These are phyloP conservation scores for Smittia sp. DNA, from an alignment of 2,888 invertebrate genomes.

Conservation along the genomic window DNA sequence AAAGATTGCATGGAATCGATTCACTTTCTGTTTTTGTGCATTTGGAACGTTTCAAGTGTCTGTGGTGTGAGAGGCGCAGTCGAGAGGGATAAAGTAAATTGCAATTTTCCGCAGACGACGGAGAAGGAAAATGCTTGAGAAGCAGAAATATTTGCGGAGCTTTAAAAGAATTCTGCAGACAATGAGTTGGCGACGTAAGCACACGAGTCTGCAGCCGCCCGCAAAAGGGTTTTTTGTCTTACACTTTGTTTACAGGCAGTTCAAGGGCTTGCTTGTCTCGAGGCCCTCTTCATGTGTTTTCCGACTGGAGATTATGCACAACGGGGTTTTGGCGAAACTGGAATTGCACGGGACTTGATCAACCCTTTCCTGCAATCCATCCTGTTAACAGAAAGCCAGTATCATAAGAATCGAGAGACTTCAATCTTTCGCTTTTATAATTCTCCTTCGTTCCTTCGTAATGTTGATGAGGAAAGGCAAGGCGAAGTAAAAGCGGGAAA, in stretches of 20 bases:
- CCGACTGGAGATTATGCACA: conserved; percentile 29
- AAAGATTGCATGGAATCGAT: conserved; percentile 5
- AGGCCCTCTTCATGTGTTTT: conserved; percentile 20
- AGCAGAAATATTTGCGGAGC: neutral
- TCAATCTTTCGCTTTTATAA: conserved; percentile 3
- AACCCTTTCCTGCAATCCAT: neutral
- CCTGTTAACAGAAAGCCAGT: neutral
- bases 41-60: neutral
- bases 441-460: neutral
- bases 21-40: conserved; percentile 4
- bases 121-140: neutral
- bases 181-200: neutral
- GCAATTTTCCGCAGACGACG: neutral
- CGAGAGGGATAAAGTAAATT: neutral
- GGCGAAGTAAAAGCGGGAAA: neutral
- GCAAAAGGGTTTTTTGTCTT: conserved; percentile 33
- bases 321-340: neutral
- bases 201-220: neutral
- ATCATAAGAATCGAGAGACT: conserved; percentile 1
- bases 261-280: conserved; percentile 23
- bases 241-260: conserved; percentile 31
- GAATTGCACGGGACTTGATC: neutral
- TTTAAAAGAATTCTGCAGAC: neutral
- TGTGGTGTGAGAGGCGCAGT: neutral
- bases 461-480: neutral